Conservation (phyloP, 2,888 invertebrate genomes). For the Epirrhoe tristata region DNA sequence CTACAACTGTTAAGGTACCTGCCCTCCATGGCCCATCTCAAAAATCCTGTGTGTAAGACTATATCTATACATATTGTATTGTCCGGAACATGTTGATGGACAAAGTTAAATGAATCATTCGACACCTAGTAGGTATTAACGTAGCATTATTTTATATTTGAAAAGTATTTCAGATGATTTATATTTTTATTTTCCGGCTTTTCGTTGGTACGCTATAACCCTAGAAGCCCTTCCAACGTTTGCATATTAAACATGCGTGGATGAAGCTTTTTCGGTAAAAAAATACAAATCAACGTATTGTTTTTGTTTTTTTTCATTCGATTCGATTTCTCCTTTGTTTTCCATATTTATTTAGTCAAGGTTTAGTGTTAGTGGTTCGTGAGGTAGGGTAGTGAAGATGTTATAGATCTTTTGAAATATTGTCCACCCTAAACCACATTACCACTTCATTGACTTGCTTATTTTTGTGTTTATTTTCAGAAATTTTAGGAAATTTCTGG, state of each 20-base stretch:
- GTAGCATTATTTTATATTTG: background rate
- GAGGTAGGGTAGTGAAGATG: background rate
- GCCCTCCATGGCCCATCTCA: no score
- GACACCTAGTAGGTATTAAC: background rate
- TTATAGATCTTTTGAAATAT: background rate
- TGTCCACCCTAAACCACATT: no score
- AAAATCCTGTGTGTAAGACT: no score
- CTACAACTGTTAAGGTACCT: no score
- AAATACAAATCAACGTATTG: conserved; percentile 40
- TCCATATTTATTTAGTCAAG: background rate
- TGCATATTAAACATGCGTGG: conserved; percentile 40
- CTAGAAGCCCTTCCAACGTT: conserved; percentile 25
- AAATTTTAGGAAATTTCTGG: no score
- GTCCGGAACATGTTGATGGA: no score
- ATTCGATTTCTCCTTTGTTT: conserved; percentile 33
- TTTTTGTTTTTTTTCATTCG: conserved; percentile 36
- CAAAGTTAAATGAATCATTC: background rate
- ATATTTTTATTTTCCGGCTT: conserved; percentile 9
- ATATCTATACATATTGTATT: no score
- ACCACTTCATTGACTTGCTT: no score
- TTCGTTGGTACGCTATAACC: conserved; percentile 2
- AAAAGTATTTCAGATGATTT: conserved; percentile 9
- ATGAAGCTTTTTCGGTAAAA: conserved; percentile 36
- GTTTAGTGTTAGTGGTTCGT: conserved; percentile 2
- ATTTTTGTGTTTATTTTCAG: no score